Base-by-base conservation (phyloP, 2,888 invertebrate genomes). In the Leptinotarsa rubiginosa region DNA sequence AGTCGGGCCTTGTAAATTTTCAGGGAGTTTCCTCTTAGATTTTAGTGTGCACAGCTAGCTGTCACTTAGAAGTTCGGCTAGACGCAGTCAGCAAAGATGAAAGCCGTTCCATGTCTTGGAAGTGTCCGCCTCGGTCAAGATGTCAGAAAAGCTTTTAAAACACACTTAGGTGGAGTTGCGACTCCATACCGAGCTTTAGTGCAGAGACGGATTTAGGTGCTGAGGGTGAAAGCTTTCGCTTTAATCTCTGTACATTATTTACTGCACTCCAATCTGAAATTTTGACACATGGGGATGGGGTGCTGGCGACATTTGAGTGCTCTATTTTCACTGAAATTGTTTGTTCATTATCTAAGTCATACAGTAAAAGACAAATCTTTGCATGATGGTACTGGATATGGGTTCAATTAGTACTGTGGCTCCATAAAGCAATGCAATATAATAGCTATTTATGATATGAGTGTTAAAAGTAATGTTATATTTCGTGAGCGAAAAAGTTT, bases 61-160 rank as follows among this genome's bases (percentile, higher is more conserved):
- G 83, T 83, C 83, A 83, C 82, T 83, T 83, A 82, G 75, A 78
- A 82, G 81, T 84, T 81, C 80, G 79, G 75, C 78, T 79, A 78
- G 83, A 82, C 80, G 78, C 77, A 80, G 78, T 75, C 77, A 75
- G 81, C 80, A 81, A 83, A 85, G 86, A 86, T 88, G 87, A 88
- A 88, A 88, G 88, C 88, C 84, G 86, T 88, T 88, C 83, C 88
- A 84, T 88, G 88, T 88, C 87, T 86, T 65, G 86, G 82, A 84
- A 86, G 85, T 87, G 87, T 87, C 88, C 88, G 88, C 85, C 86
- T 87, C 87, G 88, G 88, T 88, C 88, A 88, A 88, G 88, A 88
- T 88, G 88, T 88, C 88, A 88, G 87, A 86, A 87, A 88, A 87
- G 88, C 88, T 88, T 88, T 88, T 88, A 88, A 88, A 88, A 87